Percentiles rank a stretch among this genome's conserved stretches.
Conservation (phyloP, 2,888 invertebrate genomes). For the Troides helena region DNA sequence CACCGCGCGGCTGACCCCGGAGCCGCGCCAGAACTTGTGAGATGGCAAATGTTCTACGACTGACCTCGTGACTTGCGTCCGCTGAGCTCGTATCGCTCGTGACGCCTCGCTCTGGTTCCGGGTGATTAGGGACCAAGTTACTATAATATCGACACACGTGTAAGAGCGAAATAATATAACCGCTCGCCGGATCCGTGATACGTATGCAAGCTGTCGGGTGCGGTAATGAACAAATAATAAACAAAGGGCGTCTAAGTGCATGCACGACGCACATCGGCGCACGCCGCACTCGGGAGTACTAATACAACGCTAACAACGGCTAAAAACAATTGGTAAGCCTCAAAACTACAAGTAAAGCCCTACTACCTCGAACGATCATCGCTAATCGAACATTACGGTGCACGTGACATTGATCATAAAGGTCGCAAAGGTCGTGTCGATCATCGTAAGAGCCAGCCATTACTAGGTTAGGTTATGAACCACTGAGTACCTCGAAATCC, state of each 20-base stretch:
- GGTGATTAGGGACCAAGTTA: slow-evolving; percentile 54
- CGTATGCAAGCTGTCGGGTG: slow-evolving; percentile 78
- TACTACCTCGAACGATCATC: slow-evolving; percentile 78
- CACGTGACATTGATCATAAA: slow-evolving; percentile 64
- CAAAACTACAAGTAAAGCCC: slow-evolving; percentile 81
- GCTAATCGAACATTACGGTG: slow-evolving; percentile 63
- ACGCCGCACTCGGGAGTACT: slow-evolving; percentile 78
- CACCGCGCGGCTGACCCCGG: slow-evolving; percentile 43
- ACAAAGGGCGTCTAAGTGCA: slow-evolving; percentile 78
- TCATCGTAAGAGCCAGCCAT: slow-evolving; percentile 75
- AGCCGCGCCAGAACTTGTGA: slow-evolving; percentile 79
- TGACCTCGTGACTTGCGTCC: slow-evolving; percentile 72
- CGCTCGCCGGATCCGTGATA: slow-evolving; percentile 74
- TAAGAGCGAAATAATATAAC: slow-evolving; percentile 68
- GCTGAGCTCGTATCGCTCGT: slow-evolving; percentile 56
- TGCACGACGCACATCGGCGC: slow-evolving; percentile 77
- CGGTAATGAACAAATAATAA: slow-evolving; percentile 77
- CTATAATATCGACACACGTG: slow-evolving; percentile 49
- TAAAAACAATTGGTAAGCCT: slow-evolving; percentile 81
- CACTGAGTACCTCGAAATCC: slow-evolving; percentile 92
- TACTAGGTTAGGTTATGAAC: slow-evolving; percentile 77
- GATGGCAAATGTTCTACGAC: slow-evolving; percentile 79
- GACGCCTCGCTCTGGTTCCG: slow-evolving; percentile 63
- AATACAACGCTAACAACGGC: slow-evolving; percentile 80
- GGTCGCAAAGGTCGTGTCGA: slow-evolving; percentile 65